Evolutionary conservation across 2,113 vertebrate genomes (phyloP).

Genomic region (Indri indri): DNA sequence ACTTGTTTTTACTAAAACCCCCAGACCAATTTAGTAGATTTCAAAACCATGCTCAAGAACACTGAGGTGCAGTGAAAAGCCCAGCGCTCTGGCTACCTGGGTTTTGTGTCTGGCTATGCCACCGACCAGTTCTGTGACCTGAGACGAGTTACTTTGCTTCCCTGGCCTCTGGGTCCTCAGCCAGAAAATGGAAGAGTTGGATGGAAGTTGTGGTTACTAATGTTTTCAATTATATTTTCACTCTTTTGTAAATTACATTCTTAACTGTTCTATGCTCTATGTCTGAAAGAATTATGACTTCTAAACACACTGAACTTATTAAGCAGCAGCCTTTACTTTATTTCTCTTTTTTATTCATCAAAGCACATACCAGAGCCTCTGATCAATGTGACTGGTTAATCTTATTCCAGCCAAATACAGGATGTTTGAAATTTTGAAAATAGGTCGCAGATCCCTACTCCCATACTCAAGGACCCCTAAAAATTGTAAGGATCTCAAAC

Average conservation of each 20-base stretch:
- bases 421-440: constrained; percentile 48
- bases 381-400: not conserved
- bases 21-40: not conserved
- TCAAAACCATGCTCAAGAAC: not conserved
- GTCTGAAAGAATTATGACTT: constrained; percentile 26
- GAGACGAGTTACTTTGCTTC: not conserved
- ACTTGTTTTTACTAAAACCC: not conserved
- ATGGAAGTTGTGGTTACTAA: not conserved
- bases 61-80: not conserved
- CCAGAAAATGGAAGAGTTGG: not conserved
- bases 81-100: rapidly evolving
- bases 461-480: not conserved
- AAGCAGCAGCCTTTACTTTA: not conserved
- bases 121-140: not conserved
- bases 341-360: constrained; percentile 8
- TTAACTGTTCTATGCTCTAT: not conserved
- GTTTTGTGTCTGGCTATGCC: not conserved
- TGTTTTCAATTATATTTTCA: not conserved
- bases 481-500: not conserved
- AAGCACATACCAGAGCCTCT: not conserved
- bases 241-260: not conserved
- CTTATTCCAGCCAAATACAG: not conserved
- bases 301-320: constrained; percentile 4
- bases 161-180: not conserved
- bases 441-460: not conserved